A percentile compares a stretch with the other conserved stretches of the same genome.
These are phyloP conservation scores for Danaus chrysippus DNA, from an alignment of 2,888 invertebrate genomes.

Conservation along the genomic window DNA sequence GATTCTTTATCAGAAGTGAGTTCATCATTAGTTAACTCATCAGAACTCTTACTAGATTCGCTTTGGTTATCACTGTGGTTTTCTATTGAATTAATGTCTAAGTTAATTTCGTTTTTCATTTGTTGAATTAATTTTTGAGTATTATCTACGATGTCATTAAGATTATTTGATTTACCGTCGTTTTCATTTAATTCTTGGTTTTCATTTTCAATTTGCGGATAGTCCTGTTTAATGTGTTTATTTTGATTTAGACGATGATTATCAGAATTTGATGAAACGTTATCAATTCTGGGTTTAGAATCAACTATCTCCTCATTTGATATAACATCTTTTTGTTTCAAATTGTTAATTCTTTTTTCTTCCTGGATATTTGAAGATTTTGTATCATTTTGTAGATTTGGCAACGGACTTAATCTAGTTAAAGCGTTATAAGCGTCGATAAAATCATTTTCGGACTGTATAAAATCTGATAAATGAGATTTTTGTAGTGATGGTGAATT, in stretches of 20 bases:
- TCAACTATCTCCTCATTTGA: background rate
- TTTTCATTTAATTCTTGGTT: conserved; percentile 11
- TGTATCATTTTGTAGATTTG: conserved; percentile 43
- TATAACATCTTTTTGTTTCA: background rate
- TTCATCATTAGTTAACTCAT: conserved; percentile 39
- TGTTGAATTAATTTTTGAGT: conserved; percentile 81
- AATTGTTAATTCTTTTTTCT: background rate
- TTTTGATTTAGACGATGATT: background rate
- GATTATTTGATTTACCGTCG: conserved; percentile 58
- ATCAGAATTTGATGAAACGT: background rate
- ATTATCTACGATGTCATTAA: conserved; percentile 78
- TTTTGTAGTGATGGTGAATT: conserved; percentile 27
- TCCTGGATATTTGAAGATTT: conserved; percentile 9
- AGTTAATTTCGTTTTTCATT: conserved; percentile 82
- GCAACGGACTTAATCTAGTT: conserved; percentile 63
- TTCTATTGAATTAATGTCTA: conserved; percentile 76
- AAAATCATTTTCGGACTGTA: conserved; percentile 70
- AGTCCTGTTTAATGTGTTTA: conserved; percentile 7
- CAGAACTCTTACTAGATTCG: conserved; percentile 60
- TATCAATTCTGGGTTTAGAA: background rate
- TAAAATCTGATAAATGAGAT: conserved; percentile 51
- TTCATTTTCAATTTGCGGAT: conserved; percentile 6
- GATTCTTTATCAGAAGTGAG: conserved; percentile 64
- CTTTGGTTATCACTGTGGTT: conserved; percentile 67
- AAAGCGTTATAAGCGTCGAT: conserved; percentile 72